Evolutionary conservation across 1,140 invertebrate species (phyloP), one percentile per base, ranked within the genome.

Genomic region (Centruroides vittatus): DNA sequence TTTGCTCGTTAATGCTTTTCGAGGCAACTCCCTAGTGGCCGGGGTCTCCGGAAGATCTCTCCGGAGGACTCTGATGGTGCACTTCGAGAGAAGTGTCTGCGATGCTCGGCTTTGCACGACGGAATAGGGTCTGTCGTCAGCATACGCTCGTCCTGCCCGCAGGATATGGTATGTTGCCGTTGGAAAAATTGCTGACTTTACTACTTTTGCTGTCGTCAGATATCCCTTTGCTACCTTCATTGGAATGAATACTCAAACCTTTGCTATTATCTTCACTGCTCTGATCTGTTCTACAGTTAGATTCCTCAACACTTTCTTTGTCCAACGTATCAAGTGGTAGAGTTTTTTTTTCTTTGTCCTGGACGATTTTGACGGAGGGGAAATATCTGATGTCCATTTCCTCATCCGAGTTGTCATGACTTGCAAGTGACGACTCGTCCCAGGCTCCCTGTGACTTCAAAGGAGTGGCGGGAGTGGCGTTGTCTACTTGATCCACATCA

Each of bases 111-210:
- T 41, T 41, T 41, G 41, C 41, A 2, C 41, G 8, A 41, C 41
- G 41, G 41, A 41, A 41, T 41, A 41, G 2, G 23, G 23, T 23
- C 23, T 23, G 41, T 41, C 41, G 13, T 61, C 57, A 65, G 53
- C 63, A 65, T 10, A 50, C 58, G 5, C 60, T 61, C 55, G 63
- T 65, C 59, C 60, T 57, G 49, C 60, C 60, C 4, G 57, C 41
- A 34, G 48, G 36, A 49, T 56, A 59, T 58, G 58, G 64, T 51
- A 69, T 67, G 65, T 73, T 73, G 47, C 75, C 75, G 59, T 74
- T 75, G 65, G 76, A 76, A 61, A 73, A 69, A 66, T 72, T 76
- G 63, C 74, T 76, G 53, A 72, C 74, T 62, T 73, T 74, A 61
- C 72, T 74, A 10, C 63, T 60, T 57, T 65, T 65, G 23, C 63